A percentile compares a stretch with the other conserved stretches of the same genome.
These are phyloP conservation scores for Steinernema feltiae DNA, from an alignment of 1,140 invertebrate species.

Conservation along the genomic window DNA sequence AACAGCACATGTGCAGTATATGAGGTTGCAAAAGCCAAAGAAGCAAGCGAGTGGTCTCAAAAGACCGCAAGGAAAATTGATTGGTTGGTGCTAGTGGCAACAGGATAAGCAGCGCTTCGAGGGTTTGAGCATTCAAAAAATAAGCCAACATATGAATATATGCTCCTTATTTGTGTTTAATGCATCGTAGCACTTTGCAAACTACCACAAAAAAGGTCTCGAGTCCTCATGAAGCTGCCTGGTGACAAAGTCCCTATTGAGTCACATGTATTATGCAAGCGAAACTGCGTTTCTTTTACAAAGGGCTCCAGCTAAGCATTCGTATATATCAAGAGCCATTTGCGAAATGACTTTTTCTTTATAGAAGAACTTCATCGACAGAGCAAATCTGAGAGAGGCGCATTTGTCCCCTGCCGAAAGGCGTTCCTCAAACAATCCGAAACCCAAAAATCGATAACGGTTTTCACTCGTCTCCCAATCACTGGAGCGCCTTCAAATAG, in stretches of 20 bases:
- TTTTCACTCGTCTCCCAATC: neutral
- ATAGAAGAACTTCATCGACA: neutral
- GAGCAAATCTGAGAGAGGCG: neutral
- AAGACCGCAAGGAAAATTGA: neutral
- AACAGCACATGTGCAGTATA: neutral
- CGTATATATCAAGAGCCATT: too few relatives aligned
- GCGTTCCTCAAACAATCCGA: neutral
- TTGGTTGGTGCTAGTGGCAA: neutral
- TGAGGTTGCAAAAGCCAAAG: neutral
- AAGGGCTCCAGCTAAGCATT: too few relatives aligned
- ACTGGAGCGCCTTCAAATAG: neutral
- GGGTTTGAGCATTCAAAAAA: too few relatives aligned
- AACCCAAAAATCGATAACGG: constrained; percentile 8
- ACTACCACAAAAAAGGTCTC: too few relatives aligned
- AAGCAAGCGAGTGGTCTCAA: neutral
- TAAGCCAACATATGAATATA: too few relatives aligned
- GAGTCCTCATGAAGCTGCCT: too few relatives aligned
- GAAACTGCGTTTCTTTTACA: too few relatives aligned
- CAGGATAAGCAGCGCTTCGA: neutral
- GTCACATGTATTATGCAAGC: too few relatives aligned
- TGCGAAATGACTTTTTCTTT: neutral
- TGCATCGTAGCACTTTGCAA: too few relatives aligned
- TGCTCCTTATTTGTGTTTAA: too few relatives aligned
- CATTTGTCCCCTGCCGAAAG: neutral
- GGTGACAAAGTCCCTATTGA: too few relatives aligned